phyloP scores from a whole-genome alignment of 2,888 invertebrate species.

The Euproctis similis region DNA sequence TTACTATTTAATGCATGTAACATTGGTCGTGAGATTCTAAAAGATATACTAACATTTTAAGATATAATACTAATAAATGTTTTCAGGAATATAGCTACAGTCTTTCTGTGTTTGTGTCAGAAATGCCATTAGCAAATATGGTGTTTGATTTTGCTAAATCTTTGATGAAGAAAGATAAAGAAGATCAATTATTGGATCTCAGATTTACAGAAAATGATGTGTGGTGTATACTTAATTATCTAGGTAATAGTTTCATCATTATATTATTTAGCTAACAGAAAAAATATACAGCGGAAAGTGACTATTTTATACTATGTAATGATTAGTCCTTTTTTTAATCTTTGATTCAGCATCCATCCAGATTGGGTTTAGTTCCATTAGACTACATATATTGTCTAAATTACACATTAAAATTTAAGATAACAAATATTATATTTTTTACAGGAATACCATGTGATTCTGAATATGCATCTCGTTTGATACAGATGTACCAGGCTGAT shows the following conservation, averaged over 20 bases:
- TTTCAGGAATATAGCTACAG: constrained; percentile 74
- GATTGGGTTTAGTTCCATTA: no score
- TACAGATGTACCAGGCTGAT: constrained; percentile 42
- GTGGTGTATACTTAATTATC: constrained; percentile 64
- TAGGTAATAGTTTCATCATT: constrained; percentile 40
- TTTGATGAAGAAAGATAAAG: constrained; percentile 32
- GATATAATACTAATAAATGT: no score
- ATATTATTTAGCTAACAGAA: no score
- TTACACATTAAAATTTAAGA: neutral
- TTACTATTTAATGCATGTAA: no score
- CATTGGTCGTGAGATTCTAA: no score
- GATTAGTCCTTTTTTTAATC: no score
- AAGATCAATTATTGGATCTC: constrained; percentile 25
- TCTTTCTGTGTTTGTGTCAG: constrained; percentile 77
- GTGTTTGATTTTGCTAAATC: constrained; percentile 60
- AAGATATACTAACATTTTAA: no score
- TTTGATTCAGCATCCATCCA: no score
- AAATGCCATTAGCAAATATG: constrained; percentile 73
- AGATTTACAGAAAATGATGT: constrained; percentile 62
- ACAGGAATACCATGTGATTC: constrained; percentile 60
- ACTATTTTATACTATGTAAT: no score
- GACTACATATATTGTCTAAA: no score
- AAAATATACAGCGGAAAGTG: no score
- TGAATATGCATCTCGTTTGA: constrained; percentile 39
- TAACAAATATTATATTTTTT: constrained; percentile 12